Evolutionary conservation across 2,113 vertebrate species (phyloP), one percentile per base, ranked within the genome.

Genomic region (Sprattus sprattus): DNA sequence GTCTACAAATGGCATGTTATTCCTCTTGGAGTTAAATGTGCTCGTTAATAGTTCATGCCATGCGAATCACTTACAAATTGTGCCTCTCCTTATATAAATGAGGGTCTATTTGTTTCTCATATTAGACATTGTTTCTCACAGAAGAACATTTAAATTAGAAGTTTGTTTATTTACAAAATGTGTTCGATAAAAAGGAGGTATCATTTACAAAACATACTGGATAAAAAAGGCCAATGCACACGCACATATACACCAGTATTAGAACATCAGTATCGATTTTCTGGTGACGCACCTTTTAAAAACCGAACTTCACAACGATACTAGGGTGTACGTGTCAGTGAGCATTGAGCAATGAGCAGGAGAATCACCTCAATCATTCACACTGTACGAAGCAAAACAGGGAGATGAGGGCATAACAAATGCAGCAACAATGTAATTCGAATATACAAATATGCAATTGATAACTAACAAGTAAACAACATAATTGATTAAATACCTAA

Each of bases 271-370:
- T 96, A 92, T 90, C 96, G 94, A 94, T 96, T 96, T 95, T 96
- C 92, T 97, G 97, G 97, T 92, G 87, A 87, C 60, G 91, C 89
- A 89, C 92, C 97, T 93, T 97, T 99, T 97, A 96, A 94, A 96
- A 97, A 95, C 95, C 95, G 96, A 93, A 96, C 97, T 93, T 99
- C 97, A 99, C 96, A 96, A 95, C 85, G 93, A 95, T 92, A 94
- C 96, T 92, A 93, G 92, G 91, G 93, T 92, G 85, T 87, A 88
- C 81, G 87, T 92, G 87, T 92, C 85, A 91, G 90, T 85, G 88
- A 81, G 54, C 46, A 50, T 84, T 20, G 39, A 22, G 46, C 83
- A 67, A 86, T 11, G 39, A 39, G 39, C 60, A 78, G 32, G 28
- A 39, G 71, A 78, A 78, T 78, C 71, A 28, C 71, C 71, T 39